These are phyloP conservation scores for Caenorhabditis uteleia DNA, from an alignment of 2,888 invertebrate species.

Conservation along the genomic window DNA sequence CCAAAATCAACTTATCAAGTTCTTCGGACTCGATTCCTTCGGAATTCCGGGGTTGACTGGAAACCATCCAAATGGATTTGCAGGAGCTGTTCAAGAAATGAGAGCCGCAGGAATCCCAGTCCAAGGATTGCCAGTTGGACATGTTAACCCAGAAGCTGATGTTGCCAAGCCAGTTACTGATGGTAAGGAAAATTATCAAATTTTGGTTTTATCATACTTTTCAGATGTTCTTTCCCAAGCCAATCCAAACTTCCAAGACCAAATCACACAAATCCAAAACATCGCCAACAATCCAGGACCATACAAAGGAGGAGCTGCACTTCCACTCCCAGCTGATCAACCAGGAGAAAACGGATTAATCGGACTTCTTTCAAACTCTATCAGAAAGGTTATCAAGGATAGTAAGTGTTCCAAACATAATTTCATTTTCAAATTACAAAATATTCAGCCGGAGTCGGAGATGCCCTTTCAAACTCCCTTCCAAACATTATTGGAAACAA, in stretches of 20 bases:
- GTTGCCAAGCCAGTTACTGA: slow-evolving; percentile 30
- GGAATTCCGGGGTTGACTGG: slow-evolving; percentile 69
- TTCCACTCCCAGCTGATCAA: slow-evolving; percentile 65
- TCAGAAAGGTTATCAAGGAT: slow-evolving; percentile 68
- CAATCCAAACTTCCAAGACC: slow-evolving; percentile 67
- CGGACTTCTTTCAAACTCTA: slow-evolving; percentile 66
- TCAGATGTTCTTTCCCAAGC: slow-evolving; percentile 65
- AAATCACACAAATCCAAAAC: slow-evolving; percentile 57
- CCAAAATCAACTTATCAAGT: slow-evolving; percentile 69
- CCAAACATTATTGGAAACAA: slow-evolving; percentile 61
- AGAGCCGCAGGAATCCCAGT: slow-evolving; percentile 68
- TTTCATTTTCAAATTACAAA: not conserved
- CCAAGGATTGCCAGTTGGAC: slow-evolving; percentile 63
- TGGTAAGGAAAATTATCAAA: slow-evolving; percentile 7
- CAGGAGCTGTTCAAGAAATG: slow-evolving; percentile 67
- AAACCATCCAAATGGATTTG: slow-evolving; percentile 67
- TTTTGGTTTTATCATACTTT: slow-evolving; percentile 5
- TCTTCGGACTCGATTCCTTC: slow-evolving; percentile 69
- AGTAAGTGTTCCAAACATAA: slow-evolving; percentile 46
- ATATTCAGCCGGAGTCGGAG: slow-evolving; percentile 65
- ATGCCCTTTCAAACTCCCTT: slow-evolving; percentile 67
- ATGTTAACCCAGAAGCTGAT: slow-evolving; percentile 49
- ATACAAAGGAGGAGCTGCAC: slow-evolving; percentile 56
- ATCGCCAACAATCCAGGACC: slow-evolving; percentile 56
- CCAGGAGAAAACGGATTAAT: slow-evolving; percentile 69